phyloP scores from a whole-genome alignment of 1,140 invertebrate genomes.

The Cardiocondyla obscurior region DNA sequence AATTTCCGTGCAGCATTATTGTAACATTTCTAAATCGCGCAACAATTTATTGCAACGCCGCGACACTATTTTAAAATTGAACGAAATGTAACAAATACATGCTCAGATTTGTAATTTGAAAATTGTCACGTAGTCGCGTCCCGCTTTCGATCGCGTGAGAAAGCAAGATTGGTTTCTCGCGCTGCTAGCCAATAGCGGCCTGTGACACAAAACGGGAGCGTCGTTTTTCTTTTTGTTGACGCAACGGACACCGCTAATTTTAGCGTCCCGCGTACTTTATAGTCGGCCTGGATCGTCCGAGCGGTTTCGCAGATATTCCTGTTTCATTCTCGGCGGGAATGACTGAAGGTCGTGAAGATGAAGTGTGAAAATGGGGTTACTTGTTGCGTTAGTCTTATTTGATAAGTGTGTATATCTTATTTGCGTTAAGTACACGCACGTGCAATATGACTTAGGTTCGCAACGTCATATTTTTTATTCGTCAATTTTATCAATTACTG shows the following conservation, averaged over 20 bases:
- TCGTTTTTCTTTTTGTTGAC: conserved; percentile 75
- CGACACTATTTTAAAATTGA: background rate
- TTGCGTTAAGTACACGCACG: background rate
- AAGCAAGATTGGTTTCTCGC: conserved; percentile 51
- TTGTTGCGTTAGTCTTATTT: background rate
- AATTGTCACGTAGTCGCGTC: background rate
- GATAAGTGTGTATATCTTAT: background rate
- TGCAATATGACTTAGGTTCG: background rate
- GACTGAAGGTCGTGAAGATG: conserved; percentile 64
- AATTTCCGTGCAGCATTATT: background rate
- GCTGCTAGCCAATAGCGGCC: conserved; percentile 58
- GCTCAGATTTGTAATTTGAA: background rate
- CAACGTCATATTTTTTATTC: background rate
- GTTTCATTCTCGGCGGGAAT: conserved; percentile 66
- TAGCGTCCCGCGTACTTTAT: conserved; percentile 70
- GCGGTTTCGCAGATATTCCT: conserved; percentile 67
- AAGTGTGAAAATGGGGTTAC: conserved; percentile 53
- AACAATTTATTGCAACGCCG: background rate
- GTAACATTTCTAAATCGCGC: background rate
- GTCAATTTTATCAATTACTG: background rate
- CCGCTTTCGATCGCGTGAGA: conserved; percentile 25
- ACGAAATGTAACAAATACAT: background rate
- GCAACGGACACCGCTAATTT: conserved; percentile 72
- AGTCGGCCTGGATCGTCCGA: conserved; percentile 68
- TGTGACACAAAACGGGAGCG: conserved; percentile 66